These are phyloP conservation scores for Carduelis carduelis DNA, from an alignment of 2,797 vertebrate species.

Conservation along the genomic window DNA sequence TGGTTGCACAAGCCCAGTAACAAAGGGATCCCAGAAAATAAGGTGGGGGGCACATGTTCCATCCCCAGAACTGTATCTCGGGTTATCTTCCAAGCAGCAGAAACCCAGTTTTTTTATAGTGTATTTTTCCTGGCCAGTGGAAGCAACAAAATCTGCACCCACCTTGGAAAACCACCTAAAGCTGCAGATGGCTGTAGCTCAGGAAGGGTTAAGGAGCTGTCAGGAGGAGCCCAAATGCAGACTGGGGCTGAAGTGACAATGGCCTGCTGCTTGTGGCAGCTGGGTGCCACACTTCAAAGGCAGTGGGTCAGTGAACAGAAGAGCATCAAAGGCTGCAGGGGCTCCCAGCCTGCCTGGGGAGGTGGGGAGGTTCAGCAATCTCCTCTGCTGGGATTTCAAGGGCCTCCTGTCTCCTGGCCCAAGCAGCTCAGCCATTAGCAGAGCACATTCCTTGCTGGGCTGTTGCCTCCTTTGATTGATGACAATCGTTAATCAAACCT, in stretches of 20 bases:
- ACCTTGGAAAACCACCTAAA: background rate
- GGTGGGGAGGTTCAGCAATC: background rate
- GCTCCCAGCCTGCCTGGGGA: background rate
- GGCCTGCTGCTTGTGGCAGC: constrained; percentile 11
- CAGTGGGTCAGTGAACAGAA: constrained; percentile 30
- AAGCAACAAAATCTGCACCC: background rate
- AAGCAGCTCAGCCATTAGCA: constrained; percentile 33
- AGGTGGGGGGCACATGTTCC: background rate
- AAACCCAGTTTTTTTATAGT: background rate
- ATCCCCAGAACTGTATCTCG: background rate
- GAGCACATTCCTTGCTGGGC: constrained; percentile 28
- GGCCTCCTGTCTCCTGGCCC: constrained; percentile 19
- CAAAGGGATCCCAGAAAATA: background rate
- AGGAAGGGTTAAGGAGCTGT: constrained; percentile 11
- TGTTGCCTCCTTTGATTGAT: constrained; percentile 54
- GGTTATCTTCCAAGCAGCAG: background rate
- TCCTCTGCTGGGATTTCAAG: constrained; percentile 10
- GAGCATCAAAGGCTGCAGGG: constrained; percentile 55
- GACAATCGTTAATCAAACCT: constrained; percentile 59
- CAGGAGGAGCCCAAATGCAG: background rate
- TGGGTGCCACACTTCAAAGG: constrained; percentile 54
- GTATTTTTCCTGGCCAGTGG: background rate
- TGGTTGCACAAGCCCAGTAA: background rate
- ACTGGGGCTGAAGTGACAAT: constrained; percentile 9
- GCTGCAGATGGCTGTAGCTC: background rate